These are phyloP conservation scores for Microctenopoma lineatum DNA, from an alignment of 2,797 vertebrate genomes.

Conservation along the genomic window DNA sequence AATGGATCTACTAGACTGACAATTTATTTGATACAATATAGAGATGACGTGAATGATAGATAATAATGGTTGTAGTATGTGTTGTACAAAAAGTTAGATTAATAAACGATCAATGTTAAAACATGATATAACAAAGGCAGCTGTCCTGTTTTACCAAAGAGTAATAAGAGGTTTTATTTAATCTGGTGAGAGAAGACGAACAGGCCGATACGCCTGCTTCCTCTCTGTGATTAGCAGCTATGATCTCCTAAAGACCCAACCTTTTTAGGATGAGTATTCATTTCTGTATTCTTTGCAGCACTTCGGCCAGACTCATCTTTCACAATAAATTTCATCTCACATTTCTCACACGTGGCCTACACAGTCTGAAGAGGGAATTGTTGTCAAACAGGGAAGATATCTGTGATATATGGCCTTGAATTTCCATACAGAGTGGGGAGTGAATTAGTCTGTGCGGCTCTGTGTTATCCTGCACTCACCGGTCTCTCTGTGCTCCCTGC, in stretches of 20 bases:
- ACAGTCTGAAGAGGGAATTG: slow-evolving; percentile 40
- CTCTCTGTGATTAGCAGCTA: slow-evolving; percentile 4
- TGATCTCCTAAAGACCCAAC: slow-evolving; percentile 12
- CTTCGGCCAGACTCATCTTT: slow-evolving; percentile 30
- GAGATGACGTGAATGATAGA: not conserved
- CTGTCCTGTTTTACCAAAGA: slow-evolving; percentile 1
- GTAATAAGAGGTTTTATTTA: not conserved
- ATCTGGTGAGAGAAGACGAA: slow-evolving; percentile 7
- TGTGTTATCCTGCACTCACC: slow-evolving; percentile 28
- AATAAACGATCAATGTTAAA: not conserved
- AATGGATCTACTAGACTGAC: not conserved
- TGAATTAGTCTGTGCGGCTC: slow-evolving; percentile 43
- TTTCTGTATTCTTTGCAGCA: slow-evolving; percentile 14
- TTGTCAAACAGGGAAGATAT: slow-evolving; percentile 49
- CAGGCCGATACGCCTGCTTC: slow-evolving; percentile 14
- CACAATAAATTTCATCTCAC: slow-evolving; percentile 17
- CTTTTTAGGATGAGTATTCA: slow-evolving; percentile 1
- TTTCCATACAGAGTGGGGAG: slow-evolving; percentile 48
- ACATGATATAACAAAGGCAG: slow-evolving; percentile 6
- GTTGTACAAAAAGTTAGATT: not conserved
- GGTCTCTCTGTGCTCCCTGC: slow-evolving; percentile 51
- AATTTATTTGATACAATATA: not conserved
- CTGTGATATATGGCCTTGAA: slow-evolving; percentile 42
- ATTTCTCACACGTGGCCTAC: slow-evolving; percentile 37
- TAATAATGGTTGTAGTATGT: not conserved